Evolutionary conservation across 2,888 invertebrate genomes (phyloP).

Genomic region (Zaprionus bogoriensis): DNA sequence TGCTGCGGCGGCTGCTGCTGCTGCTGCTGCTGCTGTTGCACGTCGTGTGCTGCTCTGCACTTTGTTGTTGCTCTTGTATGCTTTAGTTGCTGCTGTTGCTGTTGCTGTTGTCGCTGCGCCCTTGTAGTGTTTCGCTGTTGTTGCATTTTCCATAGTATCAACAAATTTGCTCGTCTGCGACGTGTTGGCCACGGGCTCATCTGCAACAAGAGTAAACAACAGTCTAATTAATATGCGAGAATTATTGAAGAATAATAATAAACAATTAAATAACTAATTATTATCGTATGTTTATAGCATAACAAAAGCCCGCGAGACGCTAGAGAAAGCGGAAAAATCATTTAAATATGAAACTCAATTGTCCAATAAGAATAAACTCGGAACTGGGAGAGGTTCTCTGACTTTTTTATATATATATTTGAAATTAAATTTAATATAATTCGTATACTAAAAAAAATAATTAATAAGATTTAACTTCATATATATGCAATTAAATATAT

Average conservation of each 20-base stretch:
- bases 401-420: too few relatives aligned
- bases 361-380: too few relatives aligned
- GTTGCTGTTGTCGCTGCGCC: conserved; percentile 49
- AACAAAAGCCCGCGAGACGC: background rate
- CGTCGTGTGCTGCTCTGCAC: conserved; percentile 54
- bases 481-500: too few relatives aligned
- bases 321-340: background rate
- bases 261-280: background rate
- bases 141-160: conserved; percentile 81
- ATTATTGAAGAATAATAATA: background rate
- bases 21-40: conserved; percentile 57
- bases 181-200: conserved; percentile 80
- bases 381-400: too few relatives aligned
- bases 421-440: too few relatives aligned
- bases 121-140: conserved; percentile 67
- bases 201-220: conserved; percentile 48
- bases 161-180: conserved; percentile 58
- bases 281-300: background rate
- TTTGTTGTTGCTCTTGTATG: conserved; percentile 66
- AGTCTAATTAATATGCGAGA: background rate
- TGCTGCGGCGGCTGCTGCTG: conserved; percentile 48
- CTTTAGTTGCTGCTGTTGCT: conserved; percentile 59
- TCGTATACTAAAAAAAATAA: too few relatives aligned
- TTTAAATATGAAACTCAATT: too few relatives aligned
- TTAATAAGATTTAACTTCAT: too few relatives aligned